A percentile compares a stretch with the other conserved stretches of the same genome.
Conservation (phyloP, 2,113 vertebrate species). For the Grammomys surdaster region DNA sequence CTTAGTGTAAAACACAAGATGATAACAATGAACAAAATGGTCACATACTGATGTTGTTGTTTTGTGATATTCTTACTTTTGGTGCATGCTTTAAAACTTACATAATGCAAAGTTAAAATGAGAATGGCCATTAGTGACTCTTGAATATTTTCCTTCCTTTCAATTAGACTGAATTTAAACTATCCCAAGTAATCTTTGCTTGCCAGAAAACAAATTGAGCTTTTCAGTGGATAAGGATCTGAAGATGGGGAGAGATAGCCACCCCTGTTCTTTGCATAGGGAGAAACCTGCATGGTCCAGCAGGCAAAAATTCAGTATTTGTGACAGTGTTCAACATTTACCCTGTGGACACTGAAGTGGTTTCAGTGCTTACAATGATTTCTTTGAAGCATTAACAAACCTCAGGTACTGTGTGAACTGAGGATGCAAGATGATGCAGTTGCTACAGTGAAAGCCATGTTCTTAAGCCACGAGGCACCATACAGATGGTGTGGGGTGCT, state of each 20-base stretch:
- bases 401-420: not conserved
- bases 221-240: not conserved
- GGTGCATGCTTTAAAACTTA: slow-evolving; percentile 1
- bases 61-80: slow-evolving; percentile 17
- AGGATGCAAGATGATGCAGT: not conserved
- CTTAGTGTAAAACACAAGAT: not conserved
- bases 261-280: not conserved
- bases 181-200: not conserved
- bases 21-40: not conserved
- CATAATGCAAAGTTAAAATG: slow-evolving; percentile 1
- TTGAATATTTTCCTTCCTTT: not conserved
- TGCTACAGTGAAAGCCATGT: not conserved
- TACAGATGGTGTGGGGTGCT: not conserved
- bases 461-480: not conserved
- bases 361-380: not conserved
- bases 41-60: not conserved
- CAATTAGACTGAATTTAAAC: not conserved
- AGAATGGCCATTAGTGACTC: not conserved
- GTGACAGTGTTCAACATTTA: not conserved
- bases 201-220: slow-evolving; percentile 8
- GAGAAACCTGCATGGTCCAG: not conserved
- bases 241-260: not conserved
- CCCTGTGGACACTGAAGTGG: not conserved
- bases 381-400: not conserved
- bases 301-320: not conserved